A percentile compares a stretch with the other conserved stretches of the same genome.
Evolutionary conservation across 2,113 vertebrate genomes (phyloP).

Genomic region (Siphamia tubifer): DNA sequence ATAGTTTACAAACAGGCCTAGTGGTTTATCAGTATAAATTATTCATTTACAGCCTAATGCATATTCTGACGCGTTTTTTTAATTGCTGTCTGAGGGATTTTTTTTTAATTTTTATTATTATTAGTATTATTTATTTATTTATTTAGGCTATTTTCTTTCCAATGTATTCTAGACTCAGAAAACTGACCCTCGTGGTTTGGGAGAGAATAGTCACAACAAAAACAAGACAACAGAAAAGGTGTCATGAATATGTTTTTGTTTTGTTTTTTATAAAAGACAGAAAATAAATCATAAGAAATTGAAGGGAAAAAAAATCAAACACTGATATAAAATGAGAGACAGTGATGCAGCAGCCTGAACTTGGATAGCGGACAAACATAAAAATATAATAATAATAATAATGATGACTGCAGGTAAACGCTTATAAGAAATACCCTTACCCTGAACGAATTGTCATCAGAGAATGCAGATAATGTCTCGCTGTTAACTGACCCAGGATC

Average conservation of each 20-base stretch:
- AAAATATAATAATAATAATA: background rate
- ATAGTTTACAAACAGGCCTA: constrained; percentile 6
- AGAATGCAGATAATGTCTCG: constrained; percentile 93
- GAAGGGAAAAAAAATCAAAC: background rate
- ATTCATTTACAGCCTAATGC: constrained; percentile 48
- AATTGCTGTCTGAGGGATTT: too few species aligned
- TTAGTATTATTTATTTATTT: too few species aligned
- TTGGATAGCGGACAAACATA: constrained; percentile 28
- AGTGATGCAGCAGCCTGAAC: constrained; percentile 56
- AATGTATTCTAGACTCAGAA: too few species aligned
- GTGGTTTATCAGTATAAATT: constrained; percentile 49
- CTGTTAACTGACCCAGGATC: constrained; percentile 92
- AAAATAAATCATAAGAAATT: background rate
- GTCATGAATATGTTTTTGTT: constrained; percentile 18
- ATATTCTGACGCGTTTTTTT: constrained; percentile 51
- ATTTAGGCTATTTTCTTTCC: too few species aligned
- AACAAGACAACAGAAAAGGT: background rate
- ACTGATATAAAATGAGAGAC: constrained; percentile 41
- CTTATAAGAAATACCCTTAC: constrained; percentile 86
- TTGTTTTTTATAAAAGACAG: background rate
- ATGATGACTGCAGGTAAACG: constrained; percentile 72
- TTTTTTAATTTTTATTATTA: too few species aligned
- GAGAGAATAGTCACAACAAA: background rate
- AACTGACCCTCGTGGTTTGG: constrained; percentile 4
- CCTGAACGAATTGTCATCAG: constrained; percentile 90